These are phyloP conservation scores for Drosophila longiperda DNA, from an alignment of 2,888 invertebrate genomes.

Conservation along the genomic window DNA sequence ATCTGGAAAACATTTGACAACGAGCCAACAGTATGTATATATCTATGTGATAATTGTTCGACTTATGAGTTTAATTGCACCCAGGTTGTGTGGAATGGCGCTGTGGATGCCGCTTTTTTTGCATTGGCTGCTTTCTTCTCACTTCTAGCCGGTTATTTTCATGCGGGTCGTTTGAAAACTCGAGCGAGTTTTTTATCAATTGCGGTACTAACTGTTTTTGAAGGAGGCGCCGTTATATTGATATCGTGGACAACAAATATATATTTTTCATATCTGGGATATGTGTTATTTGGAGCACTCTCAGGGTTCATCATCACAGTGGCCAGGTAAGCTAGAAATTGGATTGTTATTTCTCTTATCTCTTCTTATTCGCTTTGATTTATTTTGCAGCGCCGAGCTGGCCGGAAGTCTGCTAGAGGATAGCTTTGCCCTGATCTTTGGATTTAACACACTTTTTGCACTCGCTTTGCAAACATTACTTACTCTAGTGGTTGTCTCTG, in stretches of 20 bases:
- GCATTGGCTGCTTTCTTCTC: conserved; percentile 88
- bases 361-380: neutral
- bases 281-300: conserved; percentile 91
- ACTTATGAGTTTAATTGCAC: neutral
- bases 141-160: conserved; percentile 86
- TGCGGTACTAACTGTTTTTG: conserved; percentile 86
- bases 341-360: accelerated
- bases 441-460: conserved; percentile 94
- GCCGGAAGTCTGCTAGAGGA: conserved; percentile 92
- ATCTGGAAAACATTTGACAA: conserved; percentile 88
- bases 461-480: conserved; percentile 91
- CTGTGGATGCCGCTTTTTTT: conserved; percentile 91
- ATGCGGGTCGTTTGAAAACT: conserved; percentile 79
- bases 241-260: conserved; percentile 87
- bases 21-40: conserved; percentile 75
- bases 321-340: conserved; percentile 69
- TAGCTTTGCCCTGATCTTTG: conserved; percentile 95
- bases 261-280: conserved; percentile 91
- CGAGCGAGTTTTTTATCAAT: conserved; percentile 85
- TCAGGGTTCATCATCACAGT: conserved; percentile 88
- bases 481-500: conserved; percentile 86
- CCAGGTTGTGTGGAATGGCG: conserved; percentile 88
- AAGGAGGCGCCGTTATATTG: conserved; percentile 87
- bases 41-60: neutral
- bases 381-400: conserved; percentile 90